Percentiles rank a stretch among this genome's conserved stretches.
Evolutionary conservation across 2,113 vertebrate genomes (phyloP).

Genomic region (Beaufortia kweichowensis): DNA sequence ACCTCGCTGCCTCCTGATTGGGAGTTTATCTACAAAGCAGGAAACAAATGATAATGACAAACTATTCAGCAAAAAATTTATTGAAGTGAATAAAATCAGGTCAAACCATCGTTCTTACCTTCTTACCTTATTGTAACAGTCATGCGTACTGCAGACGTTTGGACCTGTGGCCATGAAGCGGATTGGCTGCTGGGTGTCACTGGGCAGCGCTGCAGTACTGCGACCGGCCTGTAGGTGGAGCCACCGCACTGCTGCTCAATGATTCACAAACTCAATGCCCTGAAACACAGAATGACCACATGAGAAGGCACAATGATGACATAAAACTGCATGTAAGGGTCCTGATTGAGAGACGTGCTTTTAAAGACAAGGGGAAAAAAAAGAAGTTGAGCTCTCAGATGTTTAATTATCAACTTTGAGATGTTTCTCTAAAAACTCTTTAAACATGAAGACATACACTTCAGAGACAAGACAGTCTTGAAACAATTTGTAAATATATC

Average conservation of each 20-base stretch:
- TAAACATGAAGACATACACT: no score
- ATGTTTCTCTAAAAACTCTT: no score
- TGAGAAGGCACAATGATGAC: no score
- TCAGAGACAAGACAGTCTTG: no score
- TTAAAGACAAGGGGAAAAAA: neutral
- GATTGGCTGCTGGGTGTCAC: neutral
- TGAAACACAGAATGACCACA: conserved; percentile 46
- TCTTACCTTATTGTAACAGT: conserved; percentile 59
- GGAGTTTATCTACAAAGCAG: conserved; percentile 50
- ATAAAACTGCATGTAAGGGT: conserved; percentile 27
- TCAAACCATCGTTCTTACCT: neutral
- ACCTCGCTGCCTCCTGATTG: conserved; percentile 57
- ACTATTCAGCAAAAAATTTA: neutral
- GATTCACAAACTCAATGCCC: conserved; percentile 43
- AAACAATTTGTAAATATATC: no score
- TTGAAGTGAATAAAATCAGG: neutral
- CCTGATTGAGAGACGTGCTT: neutral
- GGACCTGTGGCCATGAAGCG: conserved; percentile 63
- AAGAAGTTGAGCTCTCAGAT: no score
- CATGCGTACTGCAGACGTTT: conserved; percentile 64
- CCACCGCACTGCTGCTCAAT: conserved; percentile 50
- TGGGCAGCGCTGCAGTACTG: conserved; percentile 36
- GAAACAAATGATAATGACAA: neutral
- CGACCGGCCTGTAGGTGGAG: conserved; percentile 52
- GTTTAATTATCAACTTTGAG: no score